Evolutionary conservation across 2,113 vertebrate genomes (phyloP), one percentile per base, ranked within the genome.

Genomic region (Carollia perspicillata): DNA sequence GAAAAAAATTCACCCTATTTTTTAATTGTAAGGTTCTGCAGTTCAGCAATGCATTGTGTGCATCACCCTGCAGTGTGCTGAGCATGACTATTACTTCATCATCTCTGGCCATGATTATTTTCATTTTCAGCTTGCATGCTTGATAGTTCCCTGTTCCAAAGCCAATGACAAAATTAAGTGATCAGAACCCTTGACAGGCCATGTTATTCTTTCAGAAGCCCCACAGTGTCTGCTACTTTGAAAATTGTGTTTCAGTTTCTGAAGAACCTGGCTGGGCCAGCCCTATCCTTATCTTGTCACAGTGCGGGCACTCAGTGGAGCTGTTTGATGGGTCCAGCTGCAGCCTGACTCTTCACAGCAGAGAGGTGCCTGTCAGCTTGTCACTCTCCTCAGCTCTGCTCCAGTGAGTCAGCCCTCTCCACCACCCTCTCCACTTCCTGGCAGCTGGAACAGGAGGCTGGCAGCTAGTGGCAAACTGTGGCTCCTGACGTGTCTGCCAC

Each of bases 391-490:
- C 90, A 95, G 95, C 88, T 92, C 44, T 13, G 37, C 58, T 94
- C 92, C 95, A 89, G 18, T 2, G 23, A 65, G 51, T 42, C 58
- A 66, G 18, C 28, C 30, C 44, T 69, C 40, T 80, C 89, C 35
- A 49, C 55, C 40, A 28, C 20, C 51, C 30, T 28, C 35, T 85
- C 58, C 0, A 9, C 30, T 84, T 94, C 53, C 90, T 84, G 92
- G 93, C 95, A 97, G 84, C 92, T 94, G 97, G 77, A 97, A n/a
- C 26, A 30, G n/a, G 49, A 89, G 44, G 88, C 79, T 95, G 93
- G 86, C 90, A 95, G 65, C 69, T 72, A 68, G n/a, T n/a, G 79
- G 89, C 86, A 94, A 85, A 95, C 92, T 91, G 81, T 68, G 94
- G 58, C 2, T 0, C 58, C 96, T 68, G 44, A 53, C 89, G 92